Conservation (phyloP, 2,113 vertebrate species). For the Macquaria ambigua region DNA sequence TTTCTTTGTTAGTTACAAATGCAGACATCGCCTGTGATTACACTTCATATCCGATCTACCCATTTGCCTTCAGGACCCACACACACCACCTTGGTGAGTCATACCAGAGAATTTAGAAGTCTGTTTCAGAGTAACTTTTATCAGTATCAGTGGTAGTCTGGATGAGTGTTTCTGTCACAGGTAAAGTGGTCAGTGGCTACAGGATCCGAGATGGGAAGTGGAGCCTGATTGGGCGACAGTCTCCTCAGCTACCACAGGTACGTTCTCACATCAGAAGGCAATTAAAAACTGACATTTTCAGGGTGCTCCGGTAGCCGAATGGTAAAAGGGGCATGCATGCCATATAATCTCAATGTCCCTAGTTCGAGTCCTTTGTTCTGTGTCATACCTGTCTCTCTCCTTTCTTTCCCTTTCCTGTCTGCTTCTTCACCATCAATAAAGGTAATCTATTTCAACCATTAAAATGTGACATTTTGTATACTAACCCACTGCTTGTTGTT, state of each 20-base stretch:
- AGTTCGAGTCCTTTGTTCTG: neutral
- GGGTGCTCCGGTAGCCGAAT: neutral
- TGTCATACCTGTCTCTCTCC: too few species aligned
- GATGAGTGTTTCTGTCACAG: slow-evolving; percentile 77
- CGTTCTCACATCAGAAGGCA: neutral
- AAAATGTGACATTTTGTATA: too few species aligned
- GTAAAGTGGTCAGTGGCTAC: slow-evolving; percentile 97
- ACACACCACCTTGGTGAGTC: slow-evolving; percentile 93
- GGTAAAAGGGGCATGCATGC: neutral
- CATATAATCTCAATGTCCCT: neutral
- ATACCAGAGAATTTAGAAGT: neutral
- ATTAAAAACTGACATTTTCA: neutral
- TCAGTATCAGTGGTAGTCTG: neutral
- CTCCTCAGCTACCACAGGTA: slow-evolving; percentile 97
- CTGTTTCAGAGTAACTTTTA: rapidly evolving
- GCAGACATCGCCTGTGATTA: slow-evolving; percentile 95
- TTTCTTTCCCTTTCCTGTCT: too few species aligned
- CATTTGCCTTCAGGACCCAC: slow-evolving; percentile 97
- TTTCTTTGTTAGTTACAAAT: slow-evolving; percentile 87
- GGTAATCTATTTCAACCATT: too few species aligned
- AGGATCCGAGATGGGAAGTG: slow-evolving; percentile 93
- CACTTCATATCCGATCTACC: slow-evolving; percentile 91
- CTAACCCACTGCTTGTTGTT: too few species aligned
- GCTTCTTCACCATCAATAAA: too few species aligned
- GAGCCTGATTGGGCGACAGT: slow-evolving; percentile 94